Percentiles rank a stretch among this genome's conserved stretches.
Conservation (phyloP, 1,140 invertebrate genomes). For the Penaeus vannamei region DNA sequence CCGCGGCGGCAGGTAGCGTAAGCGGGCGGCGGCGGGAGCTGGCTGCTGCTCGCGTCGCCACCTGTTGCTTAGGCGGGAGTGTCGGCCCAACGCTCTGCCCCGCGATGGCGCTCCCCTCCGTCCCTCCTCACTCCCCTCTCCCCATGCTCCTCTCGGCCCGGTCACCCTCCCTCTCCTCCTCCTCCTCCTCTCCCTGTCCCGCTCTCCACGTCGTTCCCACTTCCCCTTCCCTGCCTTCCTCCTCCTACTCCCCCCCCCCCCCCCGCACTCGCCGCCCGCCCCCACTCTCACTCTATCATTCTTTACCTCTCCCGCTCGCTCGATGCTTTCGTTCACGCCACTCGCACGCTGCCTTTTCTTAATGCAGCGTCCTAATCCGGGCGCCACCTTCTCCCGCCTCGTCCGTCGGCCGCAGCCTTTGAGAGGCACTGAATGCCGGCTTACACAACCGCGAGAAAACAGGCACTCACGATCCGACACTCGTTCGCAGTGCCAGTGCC, state of each 20-base stretch:
- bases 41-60: slow-evolving; percentile 19
- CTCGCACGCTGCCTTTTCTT: neutral
- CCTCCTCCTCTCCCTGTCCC: slow-evolving; percentile 17
- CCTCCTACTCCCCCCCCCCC: neutral
- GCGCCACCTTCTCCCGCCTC: no score
- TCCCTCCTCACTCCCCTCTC: neutral
- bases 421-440: no score
- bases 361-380: no score
- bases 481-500: no score
- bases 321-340: neutral
- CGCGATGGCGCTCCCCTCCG: neutral
- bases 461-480: no score
- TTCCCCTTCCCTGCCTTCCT: neutral
- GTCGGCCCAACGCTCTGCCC: neutral
- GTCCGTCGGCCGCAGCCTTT: no score
- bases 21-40: slow-evolving; percentile 3
- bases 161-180: neutral
- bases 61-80: slow-evolving; percentile 21
- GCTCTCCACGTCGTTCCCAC: neutral
- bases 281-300: neutral
- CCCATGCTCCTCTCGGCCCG: neutral
- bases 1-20: neutral
- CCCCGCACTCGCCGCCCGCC: neutral
- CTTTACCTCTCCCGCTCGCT: neutral
- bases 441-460: no score